Evolutionary conservation across 1,140 invertebrate species (phyloP).

Genomic region (Drosophila sulfurigaster): DNA sequence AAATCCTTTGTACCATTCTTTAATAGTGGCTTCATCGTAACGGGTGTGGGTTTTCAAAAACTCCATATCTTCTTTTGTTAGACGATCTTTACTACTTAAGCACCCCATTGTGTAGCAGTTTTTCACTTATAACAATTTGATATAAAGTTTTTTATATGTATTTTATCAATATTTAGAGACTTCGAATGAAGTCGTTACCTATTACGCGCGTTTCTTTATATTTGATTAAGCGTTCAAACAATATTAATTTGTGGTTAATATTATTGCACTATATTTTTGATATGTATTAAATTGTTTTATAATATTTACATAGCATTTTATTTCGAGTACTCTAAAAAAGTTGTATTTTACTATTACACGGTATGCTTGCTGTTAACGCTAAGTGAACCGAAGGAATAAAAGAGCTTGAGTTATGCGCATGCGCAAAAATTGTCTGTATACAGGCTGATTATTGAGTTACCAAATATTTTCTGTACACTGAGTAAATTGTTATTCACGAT

Average conservation of each 20-base stretch:
- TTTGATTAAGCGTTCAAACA: constrained; percentile 55
- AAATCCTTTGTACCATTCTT: constrained; percentile 99
- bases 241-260: constrained; percentile 57
- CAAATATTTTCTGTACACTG: constrained; percentile 78
- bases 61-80: constrained; percentile 98
- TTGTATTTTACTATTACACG: constrained; percentile 68
- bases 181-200: constrained; percentile 51
- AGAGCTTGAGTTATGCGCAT: constrained; percentile 64
- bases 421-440: constrained; percentile 80
- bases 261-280: constrained; percentile 73
- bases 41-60: constrained; percentile 97
- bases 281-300: constrained; percentile 68
- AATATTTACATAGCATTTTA: constrained; percentile 55
- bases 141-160: constrained; percentile 47
- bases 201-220: constrained; percentile 62
- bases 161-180: constrained; percentile 54
- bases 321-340: constrained; percentile 57
- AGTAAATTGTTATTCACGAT: constrained; percentile 56
- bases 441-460: constrained; percentile 78
- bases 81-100: constrained; percentile 96
- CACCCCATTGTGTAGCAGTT: constrained; percentile 90
- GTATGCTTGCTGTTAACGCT: constrained; percentile 74
- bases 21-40: constrained; percentile 98
- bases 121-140: constrained; percentile 69
- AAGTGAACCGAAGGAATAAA: constrained; percentile 73